Base-by-base conservation (phyloP, 2,888 invertebrate species). In the Vesta saturnalis region DNA sequence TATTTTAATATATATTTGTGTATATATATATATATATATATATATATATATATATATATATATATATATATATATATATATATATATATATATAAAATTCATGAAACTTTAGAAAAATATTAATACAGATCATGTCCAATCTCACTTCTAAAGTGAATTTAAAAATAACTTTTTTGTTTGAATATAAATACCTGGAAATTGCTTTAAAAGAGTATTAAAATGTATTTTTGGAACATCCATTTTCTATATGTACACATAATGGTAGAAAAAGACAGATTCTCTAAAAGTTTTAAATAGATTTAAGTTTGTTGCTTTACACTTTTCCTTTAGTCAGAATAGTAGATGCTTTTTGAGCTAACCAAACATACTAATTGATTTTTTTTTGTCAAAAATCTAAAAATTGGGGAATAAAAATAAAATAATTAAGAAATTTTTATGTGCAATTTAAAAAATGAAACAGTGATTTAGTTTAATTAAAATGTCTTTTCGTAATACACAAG, bases 401-500 rank as follows among this genome's bases (percentile, higher is more conserved):
- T n/a, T n/a, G n/a, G n/a, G n/a, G 43, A 22, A 19, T 30, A 60
- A 14, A 23, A 52, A 60, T 22, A 49, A 60, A 60, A 60, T 52
- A 61, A 23, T 19, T 22, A 8, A 12, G 16, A 8, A 16, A n/a
- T 12, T 47, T 30, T 61, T 39, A 22, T 54, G 43, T 6, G 19
- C 16, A 56, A n/a, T 35, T 23, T 14, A 6, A 23, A 60, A 35
- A 14, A 39, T 39, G 39, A 39, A 39, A n/a, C 10, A 19, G 19
- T 19, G 16, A 49, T 49, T 49, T 35, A n/a, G n/a, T n/a, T n/a
- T n/a, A n/a, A n/a, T 56, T 10, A 71, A 64, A 69, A 78, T 76
- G 80, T 79, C 81, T 1, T 81, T 79, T 65, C 77, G 79, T 49
- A 79, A 78, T 60, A 81, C 79, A 64, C 82, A 80, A 72, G 79